phyloP scores from a whole-genome alignment of 2,797 vertebrate species.

The Emydoidea blandingii region DNA sequence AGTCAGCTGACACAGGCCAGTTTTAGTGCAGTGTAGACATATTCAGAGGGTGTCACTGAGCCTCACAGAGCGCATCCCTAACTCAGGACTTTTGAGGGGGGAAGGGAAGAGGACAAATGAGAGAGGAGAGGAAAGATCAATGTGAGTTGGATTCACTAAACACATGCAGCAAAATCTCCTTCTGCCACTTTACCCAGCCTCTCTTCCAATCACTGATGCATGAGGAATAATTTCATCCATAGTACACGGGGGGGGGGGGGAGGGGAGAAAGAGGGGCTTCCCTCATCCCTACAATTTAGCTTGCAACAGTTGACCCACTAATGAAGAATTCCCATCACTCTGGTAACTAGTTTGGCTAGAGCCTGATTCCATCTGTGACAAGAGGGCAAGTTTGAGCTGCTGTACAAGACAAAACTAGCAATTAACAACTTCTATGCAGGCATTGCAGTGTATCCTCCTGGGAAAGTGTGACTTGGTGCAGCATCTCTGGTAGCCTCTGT shows the following conservation, averaged over 20 bases:
- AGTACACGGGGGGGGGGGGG: no score
- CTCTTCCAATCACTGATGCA: neutral
- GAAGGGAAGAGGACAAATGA: neutral
- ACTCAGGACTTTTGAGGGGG: neutral
- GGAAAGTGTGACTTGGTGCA: neutral
- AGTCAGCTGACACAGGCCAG: neutral
- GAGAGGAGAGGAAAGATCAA: neutral
- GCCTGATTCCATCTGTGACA: neutral
- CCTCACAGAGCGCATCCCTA: neutral
- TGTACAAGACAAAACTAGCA: neutral
- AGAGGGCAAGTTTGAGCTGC: neutral
- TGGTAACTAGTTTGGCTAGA: neutral
- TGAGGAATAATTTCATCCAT: neutral
- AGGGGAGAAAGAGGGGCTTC: neutral
- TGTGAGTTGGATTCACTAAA: neutral
- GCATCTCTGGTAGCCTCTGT: neutral
- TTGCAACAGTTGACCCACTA: neutral
- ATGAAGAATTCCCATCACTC: neutral
- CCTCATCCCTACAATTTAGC: neutral
- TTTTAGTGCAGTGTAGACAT: neutral
- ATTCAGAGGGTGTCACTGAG: neutral
- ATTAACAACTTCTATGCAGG: neutral
- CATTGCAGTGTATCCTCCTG: neutral
- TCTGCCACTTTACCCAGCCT: neutral
- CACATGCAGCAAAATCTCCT: neutral